These are phyloP conservation scores for Mormyrops attenuatus DNA, from an alignment of 2,797 vertebrate species.

Conservation along the genomic window DNA sequence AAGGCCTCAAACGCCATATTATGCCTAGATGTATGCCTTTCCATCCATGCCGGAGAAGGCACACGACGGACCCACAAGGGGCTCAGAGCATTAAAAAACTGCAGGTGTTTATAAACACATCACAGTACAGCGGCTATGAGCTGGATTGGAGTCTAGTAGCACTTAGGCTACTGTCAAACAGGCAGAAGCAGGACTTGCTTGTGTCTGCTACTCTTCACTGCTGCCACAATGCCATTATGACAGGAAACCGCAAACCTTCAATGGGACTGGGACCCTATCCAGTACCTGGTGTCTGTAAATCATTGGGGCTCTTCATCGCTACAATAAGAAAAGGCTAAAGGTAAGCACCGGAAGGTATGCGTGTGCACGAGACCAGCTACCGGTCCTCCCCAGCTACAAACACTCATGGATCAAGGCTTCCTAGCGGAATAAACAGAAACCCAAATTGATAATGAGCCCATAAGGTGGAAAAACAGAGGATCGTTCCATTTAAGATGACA, in stretches of 20 bases:
- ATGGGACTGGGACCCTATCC: background rate
- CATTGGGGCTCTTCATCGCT: background rate
- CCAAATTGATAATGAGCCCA: slow-evolving; percentile 3
- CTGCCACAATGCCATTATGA: background rate
- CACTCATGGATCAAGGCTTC: background rate
- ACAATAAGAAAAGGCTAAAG: background rate
- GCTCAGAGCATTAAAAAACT: slow-evolving; percentile 18
- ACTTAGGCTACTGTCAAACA: slow-evolving; percentile 18
- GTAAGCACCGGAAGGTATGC: background rate
- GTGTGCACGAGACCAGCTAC: background rate
- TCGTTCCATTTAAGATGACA: slow-evolving; percentile 23
- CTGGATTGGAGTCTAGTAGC: slow-evolving; percentile 9
- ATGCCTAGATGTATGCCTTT: background rate
- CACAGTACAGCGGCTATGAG: slow-evolving; percentile 16
- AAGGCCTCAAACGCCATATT: background rate
- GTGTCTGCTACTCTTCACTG: slow-evolving; percentile 1
- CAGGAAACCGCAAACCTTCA: slow-evolving; percentile 14
- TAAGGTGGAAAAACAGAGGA: slow-evolving; percentile 16
- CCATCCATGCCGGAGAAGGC: background rate
- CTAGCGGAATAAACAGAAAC: background rate
- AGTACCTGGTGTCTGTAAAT: slow-evolving; percentile 11
- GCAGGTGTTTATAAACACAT: slow-evolving; percentile 35
- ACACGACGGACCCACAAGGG: background rate
- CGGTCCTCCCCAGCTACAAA: background rate
- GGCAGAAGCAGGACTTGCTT: slow-evolving; percentile 15